A percentile compares a stretch with the other conserved stretches of the same genome.
Evolutionary conservation across 2,113 vertebrate species (phyloP).

Genomic region (Phyllostomus discolor): DNA sequence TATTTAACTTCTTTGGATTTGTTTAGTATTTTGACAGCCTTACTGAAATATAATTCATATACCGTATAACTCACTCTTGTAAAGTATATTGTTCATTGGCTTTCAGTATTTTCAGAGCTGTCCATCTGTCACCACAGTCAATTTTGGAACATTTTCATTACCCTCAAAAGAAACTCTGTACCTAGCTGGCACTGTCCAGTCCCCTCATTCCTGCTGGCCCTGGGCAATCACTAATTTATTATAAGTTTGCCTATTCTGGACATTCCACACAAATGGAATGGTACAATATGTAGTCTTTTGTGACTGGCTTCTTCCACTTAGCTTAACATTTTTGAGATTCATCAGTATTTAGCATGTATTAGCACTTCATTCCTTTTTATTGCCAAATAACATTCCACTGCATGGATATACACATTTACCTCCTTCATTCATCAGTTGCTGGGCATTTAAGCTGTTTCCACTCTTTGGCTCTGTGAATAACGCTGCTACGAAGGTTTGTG

Average conservation of each 20-base stretch:
- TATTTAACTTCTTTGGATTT: neutral
- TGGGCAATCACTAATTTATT: neutral
- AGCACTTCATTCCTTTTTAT: neutral
- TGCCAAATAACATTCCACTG: neutral
- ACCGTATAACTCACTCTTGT: neutral
- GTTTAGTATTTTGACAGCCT: neutral
- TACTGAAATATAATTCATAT: neutral
- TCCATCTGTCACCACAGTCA: neutral
- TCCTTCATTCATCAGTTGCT: neutral
- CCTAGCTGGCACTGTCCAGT: neutral
- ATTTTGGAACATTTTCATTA: neutral
- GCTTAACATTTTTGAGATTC: neutral
- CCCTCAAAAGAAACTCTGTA: neutral
- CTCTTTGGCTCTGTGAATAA: neutral
- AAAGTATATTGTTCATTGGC: neutral
- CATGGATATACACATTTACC: neutral
- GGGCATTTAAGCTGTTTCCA: neutral
- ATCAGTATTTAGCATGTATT: neutral
- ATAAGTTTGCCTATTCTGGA: neutral
- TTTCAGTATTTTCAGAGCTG: neutral
- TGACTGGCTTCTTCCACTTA: neutral
- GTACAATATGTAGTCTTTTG: neutral
- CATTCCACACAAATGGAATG: neutral
- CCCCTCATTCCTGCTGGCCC: too few species aligned
- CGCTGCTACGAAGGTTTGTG: neutral